Evolutionary conservation across 2,113 vertebrate species (phyloP).

Genomic region (Nothobranchius furzeri): DNA sequence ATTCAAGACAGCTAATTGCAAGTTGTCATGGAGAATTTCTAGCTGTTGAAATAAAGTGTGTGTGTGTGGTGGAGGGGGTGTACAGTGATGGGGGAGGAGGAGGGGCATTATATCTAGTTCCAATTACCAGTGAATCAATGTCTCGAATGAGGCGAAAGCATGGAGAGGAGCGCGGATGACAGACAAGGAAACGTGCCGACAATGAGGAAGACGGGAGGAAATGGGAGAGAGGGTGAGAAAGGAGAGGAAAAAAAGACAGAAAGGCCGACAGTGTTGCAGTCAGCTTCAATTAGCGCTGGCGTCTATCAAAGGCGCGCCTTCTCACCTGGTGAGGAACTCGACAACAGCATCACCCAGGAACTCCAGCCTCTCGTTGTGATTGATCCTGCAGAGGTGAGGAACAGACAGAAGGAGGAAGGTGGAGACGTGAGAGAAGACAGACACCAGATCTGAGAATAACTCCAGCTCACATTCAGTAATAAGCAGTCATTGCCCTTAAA

Average conservation of each 20-base stretch:
- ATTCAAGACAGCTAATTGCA: conserved; percentile 70
- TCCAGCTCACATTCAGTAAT: conserved; percentile 35
- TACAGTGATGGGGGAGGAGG: not conserved
- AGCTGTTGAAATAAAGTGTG: conserved; percentile 20
- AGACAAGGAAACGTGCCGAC: conserved; percentile 23
- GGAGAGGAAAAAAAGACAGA: not conserved
- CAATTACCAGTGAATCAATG: conserved; percentile 72
- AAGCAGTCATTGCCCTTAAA: conserved; percentile 41
- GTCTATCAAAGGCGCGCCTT: conserved; percentile 47
- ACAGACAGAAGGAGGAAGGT: not conserved
- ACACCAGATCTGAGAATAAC: conserved; percentile 36
- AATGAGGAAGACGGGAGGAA: conserved; percentile 16
- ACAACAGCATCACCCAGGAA: conserved; percentile 99
- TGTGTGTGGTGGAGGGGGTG: not conserved
- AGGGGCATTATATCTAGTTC: conserved; percentile 47
- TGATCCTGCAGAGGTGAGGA: conserved; percentile 83
- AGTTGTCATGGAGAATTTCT: conserved; percentile 73
- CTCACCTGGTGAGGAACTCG: conserved; percentile 98
- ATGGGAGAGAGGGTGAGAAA: conserved; percentile 5
- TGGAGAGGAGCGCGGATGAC: conserved; percentile 32
- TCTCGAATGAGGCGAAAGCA: conserved; percentile 35
- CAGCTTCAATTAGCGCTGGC: conserved; percentile 55
- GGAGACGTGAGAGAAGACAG: conserved; percentile 8
- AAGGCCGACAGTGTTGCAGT: conserved; percentile 37
- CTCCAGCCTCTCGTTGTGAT: conserved; percentile 97